Base-by-base conservation (phyloP, 2,888 invertebrate species). In the Sabellastarte sp. region DNA sequence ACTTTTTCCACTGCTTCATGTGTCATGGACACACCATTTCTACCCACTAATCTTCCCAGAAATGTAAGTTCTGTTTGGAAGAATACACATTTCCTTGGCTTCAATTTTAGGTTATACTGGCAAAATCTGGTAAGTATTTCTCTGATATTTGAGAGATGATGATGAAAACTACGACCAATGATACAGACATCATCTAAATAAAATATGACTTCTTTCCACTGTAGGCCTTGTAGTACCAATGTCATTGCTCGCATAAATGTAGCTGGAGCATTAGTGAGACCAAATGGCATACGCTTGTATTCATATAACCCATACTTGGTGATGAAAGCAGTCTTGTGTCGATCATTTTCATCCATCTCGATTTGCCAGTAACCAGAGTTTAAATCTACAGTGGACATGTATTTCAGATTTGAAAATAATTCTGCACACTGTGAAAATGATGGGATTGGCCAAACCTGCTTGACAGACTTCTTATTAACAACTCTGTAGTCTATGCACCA, bases 1-100 rank as follows among this genome's bases (percentile, higher is more conserved):
- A 53, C 53, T 20, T 15, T 20, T 24, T 53, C 20, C 5, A 24
- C 26, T 10, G 15, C 24, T 24, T 53, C 53, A 15, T 5, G 26
- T 15, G 5, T 24, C 24, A 24, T 24, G 5, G 20, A 5, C 5
- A 53, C 24, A 15, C 53, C 53, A 20, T 5, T 53, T 53, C 24
- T 24, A 15, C 15, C 5, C 15, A 53, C 5, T 20, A 53, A 20
- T 24, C 26, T 53, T 15, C 50, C 59, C 28, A 59, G 50, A 26
- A 59, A 59, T 24, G 15, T 32, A 4, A 59, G 20, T 28, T 59
- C 15, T 5, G 4, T n/a, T 41, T 28, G 15, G 50, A 59, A 41
- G 4, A 59, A 26, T 3, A 41, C 4, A 59, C 59, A 41, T 30
- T 59, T 59, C 28, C 41, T 59, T 4, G 59, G 50, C 50, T 59